Percentiles rank a stretch among this genome's conserved stretches.
Conservation (phyloP, 2,113 vertebrate species). For the Brachyhypopomus occidentalis region DNA sequence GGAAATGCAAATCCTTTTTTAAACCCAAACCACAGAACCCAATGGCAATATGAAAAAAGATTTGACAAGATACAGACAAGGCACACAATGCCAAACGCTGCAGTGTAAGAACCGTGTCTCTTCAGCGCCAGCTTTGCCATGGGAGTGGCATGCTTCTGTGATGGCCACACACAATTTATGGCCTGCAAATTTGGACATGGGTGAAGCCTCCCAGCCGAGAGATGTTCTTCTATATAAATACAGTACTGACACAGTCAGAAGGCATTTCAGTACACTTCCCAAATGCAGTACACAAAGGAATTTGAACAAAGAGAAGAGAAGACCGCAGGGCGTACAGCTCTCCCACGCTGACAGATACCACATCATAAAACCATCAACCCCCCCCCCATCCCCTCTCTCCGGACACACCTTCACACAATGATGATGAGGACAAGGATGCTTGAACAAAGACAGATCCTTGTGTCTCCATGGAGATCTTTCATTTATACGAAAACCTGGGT, state of each 20-base stretch:
- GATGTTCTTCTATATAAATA: neutral
- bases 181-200: neutral
- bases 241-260: neutral
- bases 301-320: no score
- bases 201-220: neutral
- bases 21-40: no score
- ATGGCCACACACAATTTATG: neutral
- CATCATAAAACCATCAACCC: neutral
- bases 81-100: no score
- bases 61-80: no score
- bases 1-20: no score
- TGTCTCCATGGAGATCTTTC: slow-evolving; percentile 21
- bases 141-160: neutral
- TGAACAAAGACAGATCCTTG: neutral
- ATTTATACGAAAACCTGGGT: neutral
- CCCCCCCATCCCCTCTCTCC: neutral
- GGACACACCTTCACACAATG: neutral
- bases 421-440: neutral
- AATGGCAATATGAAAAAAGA: no score
- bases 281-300: no score
- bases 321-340: neutral
- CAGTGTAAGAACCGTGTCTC: no score
- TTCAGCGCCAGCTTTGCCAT: no score
- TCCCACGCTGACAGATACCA: neutral
- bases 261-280: no score